Evolutionary conservation across 2,113 vertebrate genomes (phyloP), one percentile per base, ranked within the genome.

Genomic region (Gasterosteus aculeatus): DNA sequence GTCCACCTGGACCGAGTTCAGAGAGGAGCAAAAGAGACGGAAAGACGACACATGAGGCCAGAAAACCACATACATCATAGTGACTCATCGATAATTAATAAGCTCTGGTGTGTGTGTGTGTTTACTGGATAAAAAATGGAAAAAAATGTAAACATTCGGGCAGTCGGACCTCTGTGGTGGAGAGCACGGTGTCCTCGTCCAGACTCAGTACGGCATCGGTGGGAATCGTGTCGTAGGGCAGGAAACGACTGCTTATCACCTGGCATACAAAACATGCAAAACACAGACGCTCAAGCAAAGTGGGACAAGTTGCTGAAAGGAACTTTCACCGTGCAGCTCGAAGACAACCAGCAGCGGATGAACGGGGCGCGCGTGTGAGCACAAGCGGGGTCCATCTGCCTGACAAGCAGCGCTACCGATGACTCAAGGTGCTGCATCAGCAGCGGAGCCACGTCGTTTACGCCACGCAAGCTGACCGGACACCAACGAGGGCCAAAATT

Each of bases 221-320:
- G 84, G 94, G 77, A 82, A 99, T 99, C 87, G 94, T 96, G 88
- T 97, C 95, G 0, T 98, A 98, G 76, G 97, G 97, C 66, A 98
- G 94, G 83, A 99, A 99, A 60, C 98, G 96, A 79, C 97, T 98
- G 95, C 97, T 97, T 95, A 99, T 99, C 51, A 98, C 96, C 98
- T 99, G 93, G 33, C 3, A 11, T 8, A 19, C 22, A 26, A 26
- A 26, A 66, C 57, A 73, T 8, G 14, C 33, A 47, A 73, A 67
- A 80, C 39, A 76, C 19, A 77, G 14, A 64, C 2, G 64, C 9
- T 66, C 11, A 39, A 54, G 15, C 4, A 64, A 70, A 19, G 60
- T 63, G 14, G 69, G 19, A 84, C 8, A 1, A 4, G 4, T 7
- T 14, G 49, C 39, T 46, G 33, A 29, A 63, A 65, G 18, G 11